phyloP scores from a whole-genome alignment of 2,888 invertebrate genomes.

The Nemapogon koenigi region DNA sequence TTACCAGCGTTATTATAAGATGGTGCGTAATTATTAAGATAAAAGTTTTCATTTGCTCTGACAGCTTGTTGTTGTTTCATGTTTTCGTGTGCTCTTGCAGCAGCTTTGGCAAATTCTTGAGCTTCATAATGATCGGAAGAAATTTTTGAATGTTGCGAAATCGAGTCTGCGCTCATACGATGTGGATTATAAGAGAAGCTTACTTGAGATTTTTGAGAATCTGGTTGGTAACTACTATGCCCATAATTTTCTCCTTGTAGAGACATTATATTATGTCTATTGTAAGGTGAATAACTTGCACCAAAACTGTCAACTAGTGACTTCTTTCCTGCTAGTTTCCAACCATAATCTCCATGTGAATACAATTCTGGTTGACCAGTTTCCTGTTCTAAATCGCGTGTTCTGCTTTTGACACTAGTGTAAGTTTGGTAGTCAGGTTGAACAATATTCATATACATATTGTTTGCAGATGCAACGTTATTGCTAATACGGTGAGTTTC shows the following conservation, averaged over 20 bases:
- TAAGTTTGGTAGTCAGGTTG: slow-evolving; percentile 40
- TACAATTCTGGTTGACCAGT: slow-evolving; percentile 35
- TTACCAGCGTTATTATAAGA: slow-evolving; percentile 6
- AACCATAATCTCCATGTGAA: slow-evolving; percentile 55
- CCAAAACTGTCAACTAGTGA: slow-evolving; percentile 27
- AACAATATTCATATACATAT: slow-evolving; percentile 40
- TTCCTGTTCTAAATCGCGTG: slow-evolving; percentile 38
- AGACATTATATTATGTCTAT: slow-evolving; percentile 30
- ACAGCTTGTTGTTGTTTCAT: slow-evolving; percentile 35
- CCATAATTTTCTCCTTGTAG: slow-evolving; percentile 32
- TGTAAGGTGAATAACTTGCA: slow-evolving; percentile 23
- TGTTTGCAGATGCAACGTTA: slow-evolving; percentile 38
- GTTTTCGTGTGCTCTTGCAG: slow-evolving; percentile 49
- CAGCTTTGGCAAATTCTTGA: slow-evolving; percentile 51
- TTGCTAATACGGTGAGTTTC: slow-evolving; percentile 44
- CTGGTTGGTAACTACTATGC: slow-evolving; percentile 48
- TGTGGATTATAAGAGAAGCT: slow-evolving; percentile 19
- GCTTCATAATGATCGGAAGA: slow-evolving; percentile 35
- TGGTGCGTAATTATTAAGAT: slow-evolving; percentile 10
- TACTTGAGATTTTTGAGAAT: slow-evolving; percentile 33
- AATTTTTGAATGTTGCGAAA: slow-evolving; percentile 33
- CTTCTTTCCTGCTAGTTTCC: slow-evolving; percentile 50
- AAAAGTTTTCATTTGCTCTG: slow-evolving; percentile 13
- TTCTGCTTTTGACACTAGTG: slow-evolving; percentile 30
- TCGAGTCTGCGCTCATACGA: slow-evolving; percentile 1